phyloP scores from a whole-genome alignment of 2,888 invertebrate genomes.

The Diabrotica balteata region DNA sequence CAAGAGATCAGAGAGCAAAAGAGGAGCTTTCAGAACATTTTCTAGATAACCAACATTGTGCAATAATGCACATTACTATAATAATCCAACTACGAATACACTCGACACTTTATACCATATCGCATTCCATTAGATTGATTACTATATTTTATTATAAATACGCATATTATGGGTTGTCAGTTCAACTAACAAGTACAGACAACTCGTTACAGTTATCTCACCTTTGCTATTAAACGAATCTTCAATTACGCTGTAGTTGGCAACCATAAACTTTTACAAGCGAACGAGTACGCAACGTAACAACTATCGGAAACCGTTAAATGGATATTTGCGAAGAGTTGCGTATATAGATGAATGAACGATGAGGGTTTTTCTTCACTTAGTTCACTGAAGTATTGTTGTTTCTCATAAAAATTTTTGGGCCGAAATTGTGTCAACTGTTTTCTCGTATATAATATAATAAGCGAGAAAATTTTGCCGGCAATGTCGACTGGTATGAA shows the following conservation, averaged over 20 bases:
- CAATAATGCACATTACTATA: not conserved
- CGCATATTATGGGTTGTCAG: not conserved
- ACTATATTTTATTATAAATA: no score
- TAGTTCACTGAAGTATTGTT: not conserved
- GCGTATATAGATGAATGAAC: slow-evolving; percentile 1
- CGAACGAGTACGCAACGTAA: slow-evolving; percentile 3
- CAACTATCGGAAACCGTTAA: slow-evolving; percentile 7
- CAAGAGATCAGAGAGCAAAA: no score
- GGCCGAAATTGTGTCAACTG: no score
- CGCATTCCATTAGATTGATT: no score
- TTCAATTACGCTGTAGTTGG: slow-evolving; percentile 8
- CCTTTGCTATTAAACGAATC: not conserved
- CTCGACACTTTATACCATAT: no score
- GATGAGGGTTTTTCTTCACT: not conserved
- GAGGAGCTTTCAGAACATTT: not conserved
- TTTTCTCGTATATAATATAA: no score
- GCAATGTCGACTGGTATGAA: no score
- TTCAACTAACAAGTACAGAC: slow-evolving; percentile 4
- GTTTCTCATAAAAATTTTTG: no score
- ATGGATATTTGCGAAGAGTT: not conserved
- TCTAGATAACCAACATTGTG: not conserved
- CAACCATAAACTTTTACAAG: slow-evolving; percentile 6
- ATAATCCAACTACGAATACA: no score
- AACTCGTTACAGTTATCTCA: slow-evolving; percentile 4
- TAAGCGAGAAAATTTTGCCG: no score